These are phyloP conservation scores for Polypedilum pembai DNA, from an alignment of 1,140 invertebrate species.

Conservation along the genomic window DNA sequence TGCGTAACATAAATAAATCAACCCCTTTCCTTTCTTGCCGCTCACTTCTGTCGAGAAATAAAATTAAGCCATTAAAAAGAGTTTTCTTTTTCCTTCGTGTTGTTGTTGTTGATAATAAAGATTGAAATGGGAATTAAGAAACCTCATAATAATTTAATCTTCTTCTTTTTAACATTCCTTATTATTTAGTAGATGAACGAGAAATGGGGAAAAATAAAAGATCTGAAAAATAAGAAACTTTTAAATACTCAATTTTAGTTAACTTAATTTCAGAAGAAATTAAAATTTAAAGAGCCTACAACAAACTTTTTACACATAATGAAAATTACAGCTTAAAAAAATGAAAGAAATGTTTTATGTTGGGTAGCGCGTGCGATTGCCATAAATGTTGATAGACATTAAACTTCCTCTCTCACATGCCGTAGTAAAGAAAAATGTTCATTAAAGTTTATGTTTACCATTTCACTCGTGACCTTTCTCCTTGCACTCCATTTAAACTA, in stretches of 20 bases:
- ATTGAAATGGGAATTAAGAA: constrained; percentile 5
- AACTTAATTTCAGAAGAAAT: too few species aligned
- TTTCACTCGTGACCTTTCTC: constrained; percentile 3
- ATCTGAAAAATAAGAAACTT: too few species aligned
- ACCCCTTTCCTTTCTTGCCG: not conserved
- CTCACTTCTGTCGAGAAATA: not conserved
- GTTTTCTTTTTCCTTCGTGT: not conserved
- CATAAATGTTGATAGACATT: constrained; percentile 18
- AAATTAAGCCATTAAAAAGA: constrained; percentile 11
- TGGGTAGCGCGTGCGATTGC: constrained; percentile 7
- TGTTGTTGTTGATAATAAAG: constrained; percentile 8
- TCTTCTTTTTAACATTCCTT: not conserved
- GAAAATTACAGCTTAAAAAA: not conserved
- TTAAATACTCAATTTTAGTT: too few species aligned
- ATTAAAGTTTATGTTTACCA: not conserved
- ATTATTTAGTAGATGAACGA: too few species aligned
- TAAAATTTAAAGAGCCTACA: too few species aligned
- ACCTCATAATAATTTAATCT: constrained; percentile 19
- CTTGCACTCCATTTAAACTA: not conserved
- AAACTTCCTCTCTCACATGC: not conserved
- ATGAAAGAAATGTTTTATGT: not conserved
- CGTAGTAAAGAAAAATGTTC: not conserved
- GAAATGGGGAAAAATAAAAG: too few species aligned
- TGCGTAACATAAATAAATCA: not conserved
- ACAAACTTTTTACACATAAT: too few species aligned